These are phyloP conservation scores for Leptopilina myrica DNA, from an alignment of 2,888 invertebrate species.

Conservation along the genomic window DNA sequence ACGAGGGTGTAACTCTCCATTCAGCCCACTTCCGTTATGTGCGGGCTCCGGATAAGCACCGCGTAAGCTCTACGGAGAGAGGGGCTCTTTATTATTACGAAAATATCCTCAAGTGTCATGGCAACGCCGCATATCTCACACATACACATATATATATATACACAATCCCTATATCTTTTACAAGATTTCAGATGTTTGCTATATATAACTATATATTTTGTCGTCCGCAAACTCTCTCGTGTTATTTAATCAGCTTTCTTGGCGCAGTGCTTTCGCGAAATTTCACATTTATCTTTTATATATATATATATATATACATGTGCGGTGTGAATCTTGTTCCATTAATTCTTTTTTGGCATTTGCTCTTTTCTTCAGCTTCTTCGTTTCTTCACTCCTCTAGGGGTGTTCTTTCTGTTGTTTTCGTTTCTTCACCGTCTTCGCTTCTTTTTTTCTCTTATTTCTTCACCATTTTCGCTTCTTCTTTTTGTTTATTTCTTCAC, in stretches of 20 bases:
- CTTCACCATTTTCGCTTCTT: too few species aligned
- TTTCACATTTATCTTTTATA: not conserved
- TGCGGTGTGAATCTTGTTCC: too few species aligned
- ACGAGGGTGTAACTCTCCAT: conserved; percentile 64
- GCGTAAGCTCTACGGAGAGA: conserved; percentile 45
- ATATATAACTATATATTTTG: not conserved
- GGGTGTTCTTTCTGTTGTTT: too few species aligned
- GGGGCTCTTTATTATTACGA: conserved; percentile 56
- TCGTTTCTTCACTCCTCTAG: too few species aligned
- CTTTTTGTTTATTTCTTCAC: too few species aligned
- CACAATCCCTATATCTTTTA: not conserved
- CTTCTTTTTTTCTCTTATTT: too few species aligned
- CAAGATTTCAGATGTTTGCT: conserved; percentile 1
- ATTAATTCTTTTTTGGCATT: too few species aligned
- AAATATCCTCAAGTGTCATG: conserved; percentile 58
- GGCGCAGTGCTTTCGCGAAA: too few species aligned
- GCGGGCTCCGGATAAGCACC: conserved; percentile 58
- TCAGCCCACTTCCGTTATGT: conserved; percentile 65
- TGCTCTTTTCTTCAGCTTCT: too few species aligned
- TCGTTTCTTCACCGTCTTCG: too few species aligned
- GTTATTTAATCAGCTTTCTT: not conserved
- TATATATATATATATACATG: too few species aligned
- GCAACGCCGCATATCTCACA: conserved; percentile 47
- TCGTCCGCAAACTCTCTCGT: conserved; percentile 1
- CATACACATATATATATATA: too few species aligned